Percentiles rank a stretch among this genome's conserved stretches.
phyloP scores from a whole-genome alignment of 2,888 invertebrate genomes.

The Acronicta psi region DNA sequence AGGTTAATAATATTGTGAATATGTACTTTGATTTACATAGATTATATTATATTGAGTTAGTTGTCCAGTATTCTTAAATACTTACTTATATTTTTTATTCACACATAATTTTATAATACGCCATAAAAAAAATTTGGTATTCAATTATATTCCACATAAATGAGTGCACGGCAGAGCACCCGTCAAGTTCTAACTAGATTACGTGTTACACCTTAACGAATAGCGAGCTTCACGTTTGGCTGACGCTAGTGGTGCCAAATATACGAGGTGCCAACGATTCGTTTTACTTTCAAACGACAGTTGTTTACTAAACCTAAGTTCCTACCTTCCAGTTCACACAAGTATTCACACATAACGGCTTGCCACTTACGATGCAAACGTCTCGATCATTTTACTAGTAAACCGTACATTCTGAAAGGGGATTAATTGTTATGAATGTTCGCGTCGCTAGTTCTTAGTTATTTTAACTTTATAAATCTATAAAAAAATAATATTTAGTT shows the following conservation, averaged over 20 bases:
- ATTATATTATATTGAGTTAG: no score
- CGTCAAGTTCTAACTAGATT: constrained; percentile 4
- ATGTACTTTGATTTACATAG: no score
- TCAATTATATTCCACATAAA: not conserved
- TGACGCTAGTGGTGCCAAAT: constrained; percentile 83
- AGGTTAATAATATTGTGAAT: no score
- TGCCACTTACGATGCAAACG: constrained; percentile 43
- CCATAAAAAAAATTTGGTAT: not conserved
- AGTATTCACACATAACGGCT: constrained; percentile 33
- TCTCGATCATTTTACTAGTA: constrained; percentile 20
- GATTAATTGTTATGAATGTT: constrained; percentile 12
- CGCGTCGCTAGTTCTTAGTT: constrained; percentile 24
- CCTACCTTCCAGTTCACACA: constrained; percentile 23
- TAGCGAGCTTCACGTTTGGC: constrained; percentile 57
- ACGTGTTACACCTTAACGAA: constrained; percentile 22
- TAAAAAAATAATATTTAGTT: no score
- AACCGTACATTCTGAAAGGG: constrained; percentile 16
- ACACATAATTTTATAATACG: no score
- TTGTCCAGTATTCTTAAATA: no score
- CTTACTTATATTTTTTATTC: no score
- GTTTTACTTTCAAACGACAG: constrained; percentile 46
- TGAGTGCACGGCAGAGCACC: constrained; percentile 5
- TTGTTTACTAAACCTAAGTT: constrained; percentile 27
- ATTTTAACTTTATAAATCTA: constrained; percentile 10
- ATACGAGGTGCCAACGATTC: constrained; percentile 79